Conservation (phyloP, 2,888 invertebrate species). For the Arenicola marina region DNA sequence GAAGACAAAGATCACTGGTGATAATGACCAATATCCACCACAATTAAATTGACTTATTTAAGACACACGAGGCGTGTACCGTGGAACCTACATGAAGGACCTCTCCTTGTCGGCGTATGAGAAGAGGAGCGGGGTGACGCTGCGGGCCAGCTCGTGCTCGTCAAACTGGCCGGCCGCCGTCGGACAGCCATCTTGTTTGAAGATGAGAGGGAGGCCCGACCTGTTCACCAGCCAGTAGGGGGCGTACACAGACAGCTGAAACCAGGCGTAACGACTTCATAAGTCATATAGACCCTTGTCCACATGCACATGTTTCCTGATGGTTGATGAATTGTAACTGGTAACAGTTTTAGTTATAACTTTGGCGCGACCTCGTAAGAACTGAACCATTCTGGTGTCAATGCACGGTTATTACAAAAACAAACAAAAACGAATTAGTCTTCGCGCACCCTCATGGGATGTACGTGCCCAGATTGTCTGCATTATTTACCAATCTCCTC, state of each 20-base stretch:
- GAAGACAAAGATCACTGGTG: no score
- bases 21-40: neutral
- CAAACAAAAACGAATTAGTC: no score
- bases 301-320: no score
- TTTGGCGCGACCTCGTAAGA: no score
- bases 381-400: no score
- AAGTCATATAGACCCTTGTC: no score
- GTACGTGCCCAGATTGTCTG: no score
- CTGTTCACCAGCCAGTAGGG: slow-evolving; percentile 96
- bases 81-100: neutral
- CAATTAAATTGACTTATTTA: neutral
- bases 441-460: no score
- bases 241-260: slow-evolving; percentile 75
- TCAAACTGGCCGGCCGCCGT: slow-evolving; percentile 78
- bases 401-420: no score
- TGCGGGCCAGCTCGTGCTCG: slow-evolving; percentile 92
- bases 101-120: slow-evolving; percentile 76
- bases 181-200: slow-evolving; percentile 75
- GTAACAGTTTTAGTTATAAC: no score
- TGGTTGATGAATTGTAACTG: no score
- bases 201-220: slow-evolving; percentile 92
- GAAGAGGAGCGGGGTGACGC: slow-evolving; percentile 90
- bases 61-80: neutral
- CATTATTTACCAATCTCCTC: no score
- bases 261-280: neutral